A percentile compares a stretch with the other conserved stretches of the same genome.
Conservation (phyloP, 2,888 invertebrate species). For the Microdon myrmicae region DNA sequence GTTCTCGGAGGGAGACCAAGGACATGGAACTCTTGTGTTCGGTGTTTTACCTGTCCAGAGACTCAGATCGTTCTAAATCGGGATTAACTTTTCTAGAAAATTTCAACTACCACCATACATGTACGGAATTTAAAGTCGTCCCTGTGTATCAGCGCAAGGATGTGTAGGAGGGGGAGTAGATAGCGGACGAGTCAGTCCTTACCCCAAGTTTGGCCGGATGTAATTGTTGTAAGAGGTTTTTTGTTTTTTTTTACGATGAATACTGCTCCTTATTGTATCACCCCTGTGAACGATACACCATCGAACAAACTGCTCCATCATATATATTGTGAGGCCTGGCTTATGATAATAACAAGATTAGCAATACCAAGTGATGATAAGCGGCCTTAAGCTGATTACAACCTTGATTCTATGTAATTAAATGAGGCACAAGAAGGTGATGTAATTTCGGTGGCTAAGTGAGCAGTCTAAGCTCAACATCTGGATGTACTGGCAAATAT, state of each 20-base stretch:
- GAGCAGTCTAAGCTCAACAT: too few relatives aligned
- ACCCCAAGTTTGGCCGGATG: neutral
- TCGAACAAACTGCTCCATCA: too few relatives aligned
- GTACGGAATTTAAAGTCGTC: neutral
- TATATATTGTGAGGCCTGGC: too few relatives aligned
- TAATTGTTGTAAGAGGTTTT: slow-evolving; percentile 1
- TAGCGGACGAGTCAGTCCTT: too few relatives aligned
- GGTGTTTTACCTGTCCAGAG: neutral
- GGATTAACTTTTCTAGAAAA: slow-evolving; percentile 17
- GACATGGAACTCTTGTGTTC: neutral
- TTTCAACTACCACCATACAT: neutral
- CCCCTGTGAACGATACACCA: too few relatives aligned
- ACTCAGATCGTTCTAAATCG: slow-evolving; percentile 4
- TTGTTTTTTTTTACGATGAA: slow-evolving; percentile 5
- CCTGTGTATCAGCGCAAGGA: neutral
- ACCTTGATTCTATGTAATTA: slow-evolving; percentile 19
- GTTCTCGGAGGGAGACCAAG: neutral
- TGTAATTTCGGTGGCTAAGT: too few relatives aligned
- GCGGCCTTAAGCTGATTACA: slow-evolving; percentile 33
- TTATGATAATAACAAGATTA: slow-evolving; percentile 36
- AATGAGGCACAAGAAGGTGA: too few relatives aligned
- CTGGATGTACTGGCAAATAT: too few relatives aligned
- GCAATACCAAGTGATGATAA: slow-evolving; percentile 37
- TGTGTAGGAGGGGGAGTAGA: too few relatives aligned
- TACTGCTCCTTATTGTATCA: slow-evolving; percentile 8